Evolutionary conservation across 2,113 vertebrate species (phyloP), one percentile per base, ranked within the genome.

Genomic region (Pelecanoides urinatrix): DNA sequence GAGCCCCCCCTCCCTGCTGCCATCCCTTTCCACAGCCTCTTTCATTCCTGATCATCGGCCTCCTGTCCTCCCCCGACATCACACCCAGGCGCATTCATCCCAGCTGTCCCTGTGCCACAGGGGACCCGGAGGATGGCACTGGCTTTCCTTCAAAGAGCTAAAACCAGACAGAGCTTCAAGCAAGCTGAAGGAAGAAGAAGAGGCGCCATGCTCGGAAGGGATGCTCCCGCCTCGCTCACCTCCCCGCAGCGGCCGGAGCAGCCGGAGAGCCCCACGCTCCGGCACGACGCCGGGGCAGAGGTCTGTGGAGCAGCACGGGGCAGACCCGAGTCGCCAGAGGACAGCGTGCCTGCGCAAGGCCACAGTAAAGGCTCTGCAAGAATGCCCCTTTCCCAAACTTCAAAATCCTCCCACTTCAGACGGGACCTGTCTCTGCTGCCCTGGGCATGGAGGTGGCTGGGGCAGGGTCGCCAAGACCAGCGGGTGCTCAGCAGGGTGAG

Each of bases 151-250:
- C 21, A 59, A 49, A 58, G 63, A 83, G 62, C 52, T 84, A 58
- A 72, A 84, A 59, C 18, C n/a, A 80, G 22, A 13, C 25, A 47
- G 38, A 66, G 47, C 26, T 87, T 38, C 4, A 13, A 73, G 68
- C 16, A 85, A 55, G 14, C 30, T 47, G 45, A 66, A 47, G n/a
- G 70, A 44, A 75, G 62, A n/a, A 77, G 58, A 17, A 38, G 23
- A 62, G 56, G 47, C 0, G 0, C n/a, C 40, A 26, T 1, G 11
- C 32, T 38, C 0, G 0, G 49, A 61, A 45, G 40, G 32, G 67
- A 26, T 1, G 1, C 25, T 59, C 29, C 59, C 6, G 4, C 25
- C 38, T 63, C 0, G 0, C 47, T 80, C 40, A 18, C 30, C 0
- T 0, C 26, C 27, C 38, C 5, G 4, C 44, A 59, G 78, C 5